Evolutionary conservation across 2,113 vertebrate species (phyloP), one percentile per base, ranked within the genome.

Genomic region (Hoplias malabaricus): DNA sequence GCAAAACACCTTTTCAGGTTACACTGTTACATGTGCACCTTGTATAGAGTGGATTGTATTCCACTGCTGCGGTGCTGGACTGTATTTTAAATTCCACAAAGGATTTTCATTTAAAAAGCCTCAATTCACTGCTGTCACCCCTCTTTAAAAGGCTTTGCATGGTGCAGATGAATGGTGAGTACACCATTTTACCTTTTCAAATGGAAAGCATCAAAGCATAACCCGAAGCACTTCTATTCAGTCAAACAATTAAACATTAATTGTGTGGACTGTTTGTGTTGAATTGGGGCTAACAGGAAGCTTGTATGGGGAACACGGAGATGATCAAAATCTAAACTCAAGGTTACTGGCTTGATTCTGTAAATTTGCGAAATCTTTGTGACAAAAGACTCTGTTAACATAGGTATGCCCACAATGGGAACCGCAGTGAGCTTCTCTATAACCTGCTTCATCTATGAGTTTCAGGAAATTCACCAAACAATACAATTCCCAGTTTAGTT

Each of bases 151-250:
- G 48, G 29, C 21, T 8, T 2, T 63, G 16, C 33, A 36, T 7
- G 5, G 19, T 54, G 9, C 16, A 23, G 40, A 56, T 59, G 42
- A 69, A 48, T 50, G 29, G 27, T 36, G 34, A 62, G 67, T 34
- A 19, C n/a, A 62, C 48, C 21, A 46, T 23, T 61, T 77, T 62
- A 19, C 2, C n/a, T 70, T 69, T 33, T 29, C 34, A 70, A 38
- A 62, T 71, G 56, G 4, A 25, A 70, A 11, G 16, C 59, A 71
- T 78, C 57, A 78, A 78, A 78, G 76, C 75, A 27, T 36, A 25
- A 33, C 16, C 13, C 4, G 13, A 34, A 33, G 25, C 38, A 13
- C 59, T 29, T 67, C 16, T 56, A 19, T 68, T 33, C 21, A 74
- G 34, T 59, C 2, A 25, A 61, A 59, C 50, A 78, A 72, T 33